Base-by-base conservation (phyloP, 2,888 invertebrate species). In the Pseudanteris insignis region DNA sequence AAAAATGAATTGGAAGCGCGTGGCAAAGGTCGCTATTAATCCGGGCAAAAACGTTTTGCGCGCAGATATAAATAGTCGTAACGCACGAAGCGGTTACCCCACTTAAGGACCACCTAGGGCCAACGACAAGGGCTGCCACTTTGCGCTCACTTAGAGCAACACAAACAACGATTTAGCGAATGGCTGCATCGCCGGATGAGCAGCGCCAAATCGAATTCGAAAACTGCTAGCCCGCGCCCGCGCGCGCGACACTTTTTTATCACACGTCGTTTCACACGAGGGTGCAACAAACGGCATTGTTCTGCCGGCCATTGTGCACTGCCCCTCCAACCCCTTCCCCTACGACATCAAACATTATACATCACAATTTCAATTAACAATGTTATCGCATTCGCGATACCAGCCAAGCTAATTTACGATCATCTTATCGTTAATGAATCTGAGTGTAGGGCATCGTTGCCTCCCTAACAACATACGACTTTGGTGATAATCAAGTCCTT, bases 91-190 rank as follows among this genome's bases (percentile, higher is more conserved):
- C n/a, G 18, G 18, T 6, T 18, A 6, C 18, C 18, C 4, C 18
- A 6, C 18, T 3, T 18, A 18, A 6, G 66, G 75, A 71, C 76
- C 76, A 73, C 76, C 77, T 73, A 72, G 70, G 68, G 77, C 36
- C 63, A 37, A 47, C 36, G 64, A 79, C 78, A 77, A 70, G 73
- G 67, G 68, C 76, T 72, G 68, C 74, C 76, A 78, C 78, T 79
- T 77, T 76, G 74, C 75, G 76, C 74, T 71, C 75, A 74, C 78
- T 78, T 75, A 76, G 70, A 69, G 65, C 63, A 65, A 57, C 54
- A 47, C 18, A 54, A 50, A 54, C 48, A 54, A 47, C 46, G 34
- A 48, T 50, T 44, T 33, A 43, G 55, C 60, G 44, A 54, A 44
- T 61, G 38, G 11, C 14, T 18, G 34, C 2, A 24, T 32, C 33